These are phyloP conservation scores for Coracias cyanogaster DNA, from an alignment of 2,797 vertebrate species.

Conservation along the genomic window DNA sequence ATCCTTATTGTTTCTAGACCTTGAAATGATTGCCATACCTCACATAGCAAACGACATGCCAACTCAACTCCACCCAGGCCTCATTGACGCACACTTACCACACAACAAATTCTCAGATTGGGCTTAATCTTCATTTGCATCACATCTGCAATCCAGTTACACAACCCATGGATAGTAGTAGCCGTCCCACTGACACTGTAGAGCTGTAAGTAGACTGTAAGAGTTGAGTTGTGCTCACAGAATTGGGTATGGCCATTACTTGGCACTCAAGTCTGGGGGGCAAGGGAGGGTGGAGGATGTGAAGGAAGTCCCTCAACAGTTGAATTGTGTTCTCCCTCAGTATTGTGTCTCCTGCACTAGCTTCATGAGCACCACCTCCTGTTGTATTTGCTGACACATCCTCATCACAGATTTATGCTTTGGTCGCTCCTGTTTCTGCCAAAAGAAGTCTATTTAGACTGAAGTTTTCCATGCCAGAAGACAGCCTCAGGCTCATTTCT, in stretches of 20 bases:
- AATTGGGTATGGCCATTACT: neutral
- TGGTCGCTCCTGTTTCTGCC: neutral
- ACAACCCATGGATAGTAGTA: neutral
- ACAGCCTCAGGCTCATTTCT: neutral
- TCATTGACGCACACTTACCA: neutral
- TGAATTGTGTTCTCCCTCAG: fast-evolving
- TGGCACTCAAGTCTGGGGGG: fast-evolving
- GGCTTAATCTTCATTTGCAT: neutral
- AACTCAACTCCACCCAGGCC: neutral
- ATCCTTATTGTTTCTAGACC: neutral
- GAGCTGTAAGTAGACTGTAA: too few species aligned
- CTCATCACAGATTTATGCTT: neutral
- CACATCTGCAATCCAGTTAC: neutral
- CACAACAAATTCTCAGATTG: neutral
- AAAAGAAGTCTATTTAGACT: neutral
- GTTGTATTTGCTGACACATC: neutral
- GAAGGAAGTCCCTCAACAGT: neutral
- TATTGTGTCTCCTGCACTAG: neutral
- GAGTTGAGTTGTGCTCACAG: neutral
- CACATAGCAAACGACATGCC: fast-evolving
- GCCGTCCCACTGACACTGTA: neutral
- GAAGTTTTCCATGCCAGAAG: neutral
- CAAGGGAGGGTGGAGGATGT: neutral
- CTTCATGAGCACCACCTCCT: neutral
- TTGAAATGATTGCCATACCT: neutral